phyloP scores from a whole-genome alignment of 2,113 vertebrate genomes.

The Mugil cephalus region DNA sequence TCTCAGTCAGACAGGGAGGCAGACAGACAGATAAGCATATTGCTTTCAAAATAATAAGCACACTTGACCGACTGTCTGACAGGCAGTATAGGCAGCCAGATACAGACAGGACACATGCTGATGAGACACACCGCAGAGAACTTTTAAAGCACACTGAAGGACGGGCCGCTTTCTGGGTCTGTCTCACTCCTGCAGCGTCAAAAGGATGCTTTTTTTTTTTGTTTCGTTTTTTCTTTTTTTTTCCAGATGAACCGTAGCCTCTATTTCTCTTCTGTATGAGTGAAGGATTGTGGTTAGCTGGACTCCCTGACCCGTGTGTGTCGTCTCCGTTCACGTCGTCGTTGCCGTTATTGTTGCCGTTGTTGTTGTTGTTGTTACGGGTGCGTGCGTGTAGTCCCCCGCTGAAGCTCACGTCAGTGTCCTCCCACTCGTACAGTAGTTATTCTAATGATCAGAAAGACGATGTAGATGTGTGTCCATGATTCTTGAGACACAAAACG shows the following conservation, averaged over 20 bases:
- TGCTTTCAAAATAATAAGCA: conserved; percentile 70
- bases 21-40: conserved; percentile 59
- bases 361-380: conserved; percentile 58
- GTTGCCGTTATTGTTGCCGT: conserved; percentile 58
- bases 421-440: conserved; percentile 71
- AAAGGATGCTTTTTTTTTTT: conserved; percentile 60
- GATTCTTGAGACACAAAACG: conserved; percentile 44
- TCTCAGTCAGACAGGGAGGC: conserved; percentile 53
- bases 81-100: conserved; percentile 32
- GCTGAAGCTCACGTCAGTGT: conserved; percentile 72
- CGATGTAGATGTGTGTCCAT: conserved; percentile 60
- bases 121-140: conserved; percentile 37
- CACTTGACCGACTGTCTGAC: conserved; percentile 54
- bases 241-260: conserved; percentile 62
- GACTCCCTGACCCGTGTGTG: conserved; percentile 69
- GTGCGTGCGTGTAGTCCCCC: conserved; percentile 65
- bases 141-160: conserved; percentile 68
- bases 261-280: conserved; percentile 66
- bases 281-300: conserved; percentile 59
- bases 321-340: conserved; percentile 67
- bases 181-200: conserved; percentile 51
- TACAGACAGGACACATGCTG: conserved; percentile 34
- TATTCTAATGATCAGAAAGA: conserved; percentile 61
- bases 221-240: no score
- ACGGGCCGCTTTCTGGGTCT: conserved; percentile 52